Percentiles rank a stretch among this genome's conserved stretches.
These are phyloP conservation scores for Tylochromis polylepis DNA, from an alignment of 2,113 vertebrate genomes.

Conservation along the genomic window DNA sequence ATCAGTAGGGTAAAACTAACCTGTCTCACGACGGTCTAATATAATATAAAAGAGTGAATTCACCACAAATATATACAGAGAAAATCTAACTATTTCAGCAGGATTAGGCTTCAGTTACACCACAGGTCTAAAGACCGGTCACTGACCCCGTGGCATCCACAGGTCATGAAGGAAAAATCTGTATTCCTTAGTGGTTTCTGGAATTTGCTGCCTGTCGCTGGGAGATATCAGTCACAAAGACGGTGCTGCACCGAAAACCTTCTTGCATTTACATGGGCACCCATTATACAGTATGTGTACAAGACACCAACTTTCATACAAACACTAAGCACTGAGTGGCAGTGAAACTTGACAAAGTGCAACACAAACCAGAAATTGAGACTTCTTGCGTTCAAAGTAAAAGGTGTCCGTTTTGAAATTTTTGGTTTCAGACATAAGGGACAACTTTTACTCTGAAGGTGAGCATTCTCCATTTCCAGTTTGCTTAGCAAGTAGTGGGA, in stretches of 20 bases:
- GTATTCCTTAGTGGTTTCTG: neutral
- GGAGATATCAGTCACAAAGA: neutral
- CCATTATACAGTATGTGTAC: fast-evolving
- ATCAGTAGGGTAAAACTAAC: too few species aligned
- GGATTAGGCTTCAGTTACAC: neutral
- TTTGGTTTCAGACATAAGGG: neutral
- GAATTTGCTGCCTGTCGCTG: neutral
- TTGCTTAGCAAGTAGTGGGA: neutral
- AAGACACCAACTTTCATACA: neutral
- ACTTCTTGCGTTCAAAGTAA: neutral
- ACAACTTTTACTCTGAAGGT: neutral
- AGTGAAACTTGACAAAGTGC: neutral
- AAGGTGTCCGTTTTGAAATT: neutral
- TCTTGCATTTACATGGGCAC: fast-evolving
- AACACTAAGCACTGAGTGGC: neutral
- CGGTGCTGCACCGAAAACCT: fast-evolving
- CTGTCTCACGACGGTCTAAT: too few species aligned
- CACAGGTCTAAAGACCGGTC: neutral
- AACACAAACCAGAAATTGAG: neutral
- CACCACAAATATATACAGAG: neutral
- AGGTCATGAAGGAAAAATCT: neutral
- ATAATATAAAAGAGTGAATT: neutral
- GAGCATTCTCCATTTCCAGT: neutral
- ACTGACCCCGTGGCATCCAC: neutral
- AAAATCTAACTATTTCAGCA: fast-evolving